Percentiles rank a stretch among this genome's conserved stretches.
Conservation (phyloP, 2,888 invertebrate species). For the Epinotia ramella region DNA sequence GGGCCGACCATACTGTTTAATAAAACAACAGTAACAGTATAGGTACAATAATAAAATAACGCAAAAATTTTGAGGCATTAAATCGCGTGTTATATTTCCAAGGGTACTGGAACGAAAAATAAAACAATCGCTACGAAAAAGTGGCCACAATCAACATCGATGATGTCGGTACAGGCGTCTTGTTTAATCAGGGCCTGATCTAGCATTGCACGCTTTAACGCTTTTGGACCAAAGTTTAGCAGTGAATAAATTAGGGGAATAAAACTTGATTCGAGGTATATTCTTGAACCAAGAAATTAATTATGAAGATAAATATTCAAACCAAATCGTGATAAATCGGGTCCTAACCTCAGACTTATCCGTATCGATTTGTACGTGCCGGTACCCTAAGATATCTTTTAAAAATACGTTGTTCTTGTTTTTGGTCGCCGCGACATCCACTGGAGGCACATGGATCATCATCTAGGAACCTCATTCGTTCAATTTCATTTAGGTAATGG, state of each 20-base stretch:
- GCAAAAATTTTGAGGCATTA: neutral
- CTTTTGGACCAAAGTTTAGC: no score
- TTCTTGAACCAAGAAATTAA: neutral
- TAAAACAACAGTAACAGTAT: no score
- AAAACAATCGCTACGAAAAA: constrained; percentile 7
- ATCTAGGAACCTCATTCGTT: no score
- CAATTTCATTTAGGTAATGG: no score
- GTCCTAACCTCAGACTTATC: constrained; percentile 9
- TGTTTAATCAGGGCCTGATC: constrained; percentile 8
- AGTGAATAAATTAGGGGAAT: no score
- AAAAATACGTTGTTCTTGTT: neutral
- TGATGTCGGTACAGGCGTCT: neutral
- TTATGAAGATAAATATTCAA: neutral
- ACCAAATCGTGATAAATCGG: constrained; percentile 9
- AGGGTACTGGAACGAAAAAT: neutral
- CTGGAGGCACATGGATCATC: neutral
- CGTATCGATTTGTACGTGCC: constrained; percentile 3
- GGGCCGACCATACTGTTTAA: no score
- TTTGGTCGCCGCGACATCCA: neutral
- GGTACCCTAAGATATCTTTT: neutral
- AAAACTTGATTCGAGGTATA: neutral
- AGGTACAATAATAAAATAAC: neutral
- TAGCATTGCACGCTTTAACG: neutral
- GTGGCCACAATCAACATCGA: neutral
- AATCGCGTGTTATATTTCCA: neutral